A percentile compares a stretch with the other conserved stretches of the same genome.
Conservation (phyloP, 2,888 invertebrate genomes). For the Cremastinae sp. region DNA sequence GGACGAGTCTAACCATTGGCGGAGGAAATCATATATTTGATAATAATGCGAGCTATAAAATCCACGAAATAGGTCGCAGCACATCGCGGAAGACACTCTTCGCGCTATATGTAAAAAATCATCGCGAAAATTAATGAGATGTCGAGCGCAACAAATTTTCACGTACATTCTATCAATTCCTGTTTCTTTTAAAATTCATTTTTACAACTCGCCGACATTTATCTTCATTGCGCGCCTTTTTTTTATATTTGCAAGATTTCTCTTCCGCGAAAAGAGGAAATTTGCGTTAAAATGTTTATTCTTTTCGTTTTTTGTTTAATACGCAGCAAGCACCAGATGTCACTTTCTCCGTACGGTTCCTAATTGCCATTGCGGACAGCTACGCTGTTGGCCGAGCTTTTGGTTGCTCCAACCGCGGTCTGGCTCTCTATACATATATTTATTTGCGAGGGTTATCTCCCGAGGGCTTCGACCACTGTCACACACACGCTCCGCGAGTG, state of each 20-base stretch:
- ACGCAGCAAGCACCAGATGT: background rate
- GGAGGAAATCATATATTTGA: constrained; percentile 34
- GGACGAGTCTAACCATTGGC: constrained; percentile 58
- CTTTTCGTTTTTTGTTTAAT: too few species aligned
- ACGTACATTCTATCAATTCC: too few species aligned
- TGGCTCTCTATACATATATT: background rate
- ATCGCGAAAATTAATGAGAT: too few species aligned
- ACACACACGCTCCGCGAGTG: constrained; percentile 38
- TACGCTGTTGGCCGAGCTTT: constrained; percentile 33
- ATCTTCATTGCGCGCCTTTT: too few species aligned
- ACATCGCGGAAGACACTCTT: background rate
- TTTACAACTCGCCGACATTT: too few species aligned
- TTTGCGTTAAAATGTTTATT: too few species aligned
- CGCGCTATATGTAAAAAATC: too few species aligned
- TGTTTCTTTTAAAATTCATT: too few species aligned
- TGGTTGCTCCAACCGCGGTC: background rate
- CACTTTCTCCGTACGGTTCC: background rate
- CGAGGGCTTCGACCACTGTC: constrained; percentile 56
- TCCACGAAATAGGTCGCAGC: background rate
- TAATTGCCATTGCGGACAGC: background rate
- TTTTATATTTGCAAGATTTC: too few species aligned
- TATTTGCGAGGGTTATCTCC: constrained; percentile 58
- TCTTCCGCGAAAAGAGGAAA: too few species aligned
- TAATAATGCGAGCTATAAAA: background rate
- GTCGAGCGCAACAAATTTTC: too few species aligned